Evolutionary conservation across 2,888 invertebrate species (phyloP).

Genomic region (Tachina fera): DNA sequence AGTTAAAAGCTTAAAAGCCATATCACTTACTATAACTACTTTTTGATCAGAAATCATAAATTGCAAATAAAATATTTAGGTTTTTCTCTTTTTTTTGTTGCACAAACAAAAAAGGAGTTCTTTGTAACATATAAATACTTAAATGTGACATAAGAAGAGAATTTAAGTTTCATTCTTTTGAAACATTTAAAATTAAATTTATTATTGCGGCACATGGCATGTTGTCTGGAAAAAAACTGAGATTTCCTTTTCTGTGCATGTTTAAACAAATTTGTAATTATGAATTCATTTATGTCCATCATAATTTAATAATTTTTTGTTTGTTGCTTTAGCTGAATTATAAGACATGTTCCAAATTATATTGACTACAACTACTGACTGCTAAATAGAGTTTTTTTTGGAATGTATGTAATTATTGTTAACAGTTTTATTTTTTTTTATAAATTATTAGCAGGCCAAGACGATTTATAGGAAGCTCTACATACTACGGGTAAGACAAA

Average conservation of each 20-base stretch:
- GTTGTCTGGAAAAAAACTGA: constrained; percentile 19
- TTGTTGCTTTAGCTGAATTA: constrained; percentile 7
- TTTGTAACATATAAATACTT: not conserved
- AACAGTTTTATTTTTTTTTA: not conserved
- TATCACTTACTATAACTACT: constrained; percentile 31
- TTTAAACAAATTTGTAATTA: constrained; percentile 62
- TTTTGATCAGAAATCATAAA: constrained; percentile 55
- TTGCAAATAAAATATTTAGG: constrained; percentile 1
- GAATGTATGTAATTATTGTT: not conserved
- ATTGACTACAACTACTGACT: constrained; percentile 14
- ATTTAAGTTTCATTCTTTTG: constrained; percentile 6
- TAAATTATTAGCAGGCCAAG: not conserved
- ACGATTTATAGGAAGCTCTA: constrained; percentile 6
- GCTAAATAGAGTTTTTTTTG: not conserved
- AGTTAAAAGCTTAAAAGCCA: constrained; percentile 32
- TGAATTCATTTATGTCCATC: constrained; percentile 61
- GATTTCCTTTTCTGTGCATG: constrained; percentile 39
- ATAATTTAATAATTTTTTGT: constrained; percentile 49
- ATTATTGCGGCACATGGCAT: not conserved
- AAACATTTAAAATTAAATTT: constrained; percentile 45
- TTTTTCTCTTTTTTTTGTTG: not conserved
- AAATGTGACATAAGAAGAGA: not conserved
- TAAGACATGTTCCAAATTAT: constrained; percentile 38
- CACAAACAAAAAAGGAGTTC: not conserved
- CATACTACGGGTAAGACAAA: too few relatives aligned